Evolutionary conservation across 2,797 vertebrate genomes (phyloP).

Genomic region (Amblyopsis hoosieri): DNA sequence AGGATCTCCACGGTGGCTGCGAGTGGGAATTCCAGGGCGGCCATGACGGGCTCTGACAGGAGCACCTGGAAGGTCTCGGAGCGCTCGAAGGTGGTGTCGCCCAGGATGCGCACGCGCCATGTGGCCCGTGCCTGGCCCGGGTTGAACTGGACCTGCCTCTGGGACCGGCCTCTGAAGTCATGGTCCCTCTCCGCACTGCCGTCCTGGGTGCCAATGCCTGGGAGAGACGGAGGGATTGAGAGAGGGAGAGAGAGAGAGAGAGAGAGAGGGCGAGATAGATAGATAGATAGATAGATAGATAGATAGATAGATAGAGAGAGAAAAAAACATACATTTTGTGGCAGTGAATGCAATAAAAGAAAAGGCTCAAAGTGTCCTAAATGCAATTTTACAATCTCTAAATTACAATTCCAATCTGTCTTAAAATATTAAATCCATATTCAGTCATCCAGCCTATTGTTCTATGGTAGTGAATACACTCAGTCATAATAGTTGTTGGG

Average conservation of each 20-base stretch:
- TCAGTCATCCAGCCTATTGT: too few species aligned
- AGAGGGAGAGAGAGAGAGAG: background rate
- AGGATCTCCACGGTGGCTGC: constrained; percentile 87
- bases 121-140: constrained; percentile 88
- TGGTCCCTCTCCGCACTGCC: constrained; percentile 86
- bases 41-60: constrained; percentile 93
- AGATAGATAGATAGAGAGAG: too few species aligned
- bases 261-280: background rate
- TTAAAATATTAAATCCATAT: too few species aligned
- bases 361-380: too few species aligned
- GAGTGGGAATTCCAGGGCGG: constrained; percentile 83
- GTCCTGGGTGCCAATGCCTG: constrained; percentile 89
- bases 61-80: constrained; percentile 89
- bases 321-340: too few species aligned
- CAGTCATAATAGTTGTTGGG: too few species aligned
- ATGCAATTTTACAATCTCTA: too few species aligned
- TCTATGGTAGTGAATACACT: too few species aligned
- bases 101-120: constrained; percentile 85
- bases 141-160: constrained; percentile 95
- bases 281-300: too few species aligned
- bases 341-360: too few species aligned
- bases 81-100: constrained; percentile 85
- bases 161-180: constrained; percentile 90
- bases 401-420: too few species aligned
- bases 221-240: constrained; percentile 14